These are phyloP conservation scores for Liolophura sinensis DNA, from an alignment of 1,140 invertebrate genomes.

Conservation along the genomic window DNA sequence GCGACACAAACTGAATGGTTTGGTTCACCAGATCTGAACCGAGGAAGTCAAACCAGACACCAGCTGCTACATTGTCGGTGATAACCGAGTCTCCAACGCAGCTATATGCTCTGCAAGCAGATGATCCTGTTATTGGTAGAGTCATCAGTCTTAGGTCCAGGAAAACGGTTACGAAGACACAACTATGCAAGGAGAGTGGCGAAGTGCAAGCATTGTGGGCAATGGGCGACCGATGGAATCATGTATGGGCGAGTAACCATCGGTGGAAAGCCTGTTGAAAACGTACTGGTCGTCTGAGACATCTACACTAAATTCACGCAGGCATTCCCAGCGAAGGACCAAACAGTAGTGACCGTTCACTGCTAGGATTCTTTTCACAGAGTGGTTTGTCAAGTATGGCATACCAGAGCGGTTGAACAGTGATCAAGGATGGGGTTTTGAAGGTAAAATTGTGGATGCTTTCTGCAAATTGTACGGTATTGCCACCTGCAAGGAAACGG, in stretches of 20 bases:
- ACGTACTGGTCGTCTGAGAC: conserved; percentile 31
- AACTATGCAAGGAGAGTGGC: background rate
- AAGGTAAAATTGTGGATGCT: conserved; percentile 11
- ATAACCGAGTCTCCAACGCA: no score
- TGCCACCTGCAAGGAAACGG: conserved; percentile 27
- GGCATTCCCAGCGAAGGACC: conserved; percentile 18
- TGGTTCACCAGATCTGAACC: no score
- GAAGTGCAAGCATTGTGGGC: background rate
- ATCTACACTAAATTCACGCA: conserved; percentile 21
- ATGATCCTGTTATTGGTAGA: no score
- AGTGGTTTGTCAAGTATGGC: conserved; percentile 24
- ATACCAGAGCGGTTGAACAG: conserved; percentile 20
- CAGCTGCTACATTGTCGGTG: no score
- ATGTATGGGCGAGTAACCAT: background rate
- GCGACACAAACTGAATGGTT: no score
- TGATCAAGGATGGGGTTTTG: conserved; percentile 17
- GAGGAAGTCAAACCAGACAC: no score
- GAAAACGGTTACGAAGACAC: background rate
- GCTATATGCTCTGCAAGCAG: no score
- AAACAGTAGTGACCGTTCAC: conserved; percentile 12
- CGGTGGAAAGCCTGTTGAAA: conserved; percentile 18
- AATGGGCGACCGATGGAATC: no score
- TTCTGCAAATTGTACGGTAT: conserved; percentile 22
- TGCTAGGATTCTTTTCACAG: conserved; percentile 10
- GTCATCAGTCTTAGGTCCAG: no score